Base-by-base conservation (phyloP, 2,888 invertebrate species). In the Drosophila anomelani region DNA sequence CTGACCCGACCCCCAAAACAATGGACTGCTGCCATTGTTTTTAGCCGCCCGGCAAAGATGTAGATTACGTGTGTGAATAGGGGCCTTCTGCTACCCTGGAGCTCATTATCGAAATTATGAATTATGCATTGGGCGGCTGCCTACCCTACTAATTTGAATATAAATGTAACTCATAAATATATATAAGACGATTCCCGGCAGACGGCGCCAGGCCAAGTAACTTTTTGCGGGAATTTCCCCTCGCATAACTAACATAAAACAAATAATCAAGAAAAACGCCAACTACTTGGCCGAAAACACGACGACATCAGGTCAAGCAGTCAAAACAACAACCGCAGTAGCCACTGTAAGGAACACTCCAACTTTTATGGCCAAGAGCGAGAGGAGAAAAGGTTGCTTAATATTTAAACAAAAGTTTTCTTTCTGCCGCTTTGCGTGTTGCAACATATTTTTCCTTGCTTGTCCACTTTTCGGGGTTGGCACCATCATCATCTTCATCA, bases 51-150 rank as follows among this genome's bases (percentile, higher is more conserved):
- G 36, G 29, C 53, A 47, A 70, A 70, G 70, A 60, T 70, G 70
- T 47, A 51, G 70, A 69, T 69, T 53, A 46, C 47, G 70, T 54
- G 58, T 34, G 70, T 54, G 47, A 70, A 70, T 54, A 53, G 38
- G 57, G 10, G 10, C 38, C 38, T 46, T 56, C 36, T 49, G 56
- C 63, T 72, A 38, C 57, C 64, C 46, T 64, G 67, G 58, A 73
- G 58, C 78, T 78, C 79, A 76, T 81, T 79, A 81, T 78, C 72
- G 76, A 78, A 79, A 78, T 75, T 76, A 61, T 81, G 69, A 83
- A 79, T 79, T 75, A 82, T 82, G 79, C 75, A 82, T 75, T 70
- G 61, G 55, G 20, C 58, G 39, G 15, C 12, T 12, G 17, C 23
- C 17, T 34, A n/a, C 53, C 60, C 51, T 47, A 46, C 81, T 79